phyloP scores from a whole-genome alignment of 2,113 vertebrate species.

The Spea bombifrons region DNA sequence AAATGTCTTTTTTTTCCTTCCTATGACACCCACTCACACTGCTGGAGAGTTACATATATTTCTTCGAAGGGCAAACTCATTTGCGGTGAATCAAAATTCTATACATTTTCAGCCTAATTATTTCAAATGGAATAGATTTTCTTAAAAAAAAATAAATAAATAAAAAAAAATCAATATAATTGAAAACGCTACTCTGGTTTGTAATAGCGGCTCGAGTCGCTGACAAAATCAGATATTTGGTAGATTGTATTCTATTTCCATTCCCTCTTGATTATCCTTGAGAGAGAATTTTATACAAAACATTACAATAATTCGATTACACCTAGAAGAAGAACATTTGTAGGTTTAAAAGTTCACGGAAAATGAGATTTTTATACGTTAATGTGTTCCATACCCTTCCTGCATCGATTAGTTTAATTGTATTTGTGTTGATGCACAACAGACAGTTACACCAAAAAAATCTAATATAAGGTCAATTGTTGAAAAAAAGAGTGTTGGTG shows the following conservation, averaged over 20 bases:
- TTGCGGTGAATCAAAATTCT: conserved; percentile 40
- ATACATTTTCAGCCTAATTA: conserved; percentile 42
- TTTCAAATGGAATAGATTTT: conserved; percentile 34
- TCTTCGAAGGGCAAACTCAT: conserved; percentile 3
- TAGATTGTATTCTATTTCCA: background rate
- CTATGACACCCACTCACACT: background rate
- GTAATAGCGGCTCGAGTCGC: background rate
- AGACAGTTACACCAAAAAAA: background rate
- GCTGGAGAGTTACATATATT: background rate
- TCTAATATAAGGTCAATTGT: conserved; percentile 24
- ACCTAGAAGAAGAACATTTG: conserved; percentile 3
- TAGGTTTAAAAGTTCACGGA: conserved; percentile 39
- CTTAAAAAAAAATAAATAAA: conserved; percentile 13
- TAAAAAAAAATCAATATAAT: conserved; percentile 43
- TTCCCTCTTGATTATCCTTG: conserved; percentile 3
- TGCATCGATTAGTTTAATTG: conserved; percentile 14
- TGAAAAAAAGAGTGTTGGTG: conserved; percentile 1
- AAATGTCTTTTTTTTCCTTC: conserved; percentile 1
- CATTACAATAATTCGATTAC: conserved; percentile 29
- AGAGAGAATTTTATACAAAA: conserved; percentile 1
- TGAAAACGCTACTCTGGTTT: conserved; percentile 29
- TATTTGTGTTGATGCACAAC: conserved; percentile 33
- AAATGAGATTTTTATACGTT: conserved; percentile 4
- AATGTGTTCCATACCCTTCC: background rate
- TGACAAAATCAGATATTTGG: background rate